These are phyloP conservation scores for Pangasianodon hypophthalmus DNA, from an alignment of 2,113 vertebrate species.

Conservation along the genomic window DNA sequence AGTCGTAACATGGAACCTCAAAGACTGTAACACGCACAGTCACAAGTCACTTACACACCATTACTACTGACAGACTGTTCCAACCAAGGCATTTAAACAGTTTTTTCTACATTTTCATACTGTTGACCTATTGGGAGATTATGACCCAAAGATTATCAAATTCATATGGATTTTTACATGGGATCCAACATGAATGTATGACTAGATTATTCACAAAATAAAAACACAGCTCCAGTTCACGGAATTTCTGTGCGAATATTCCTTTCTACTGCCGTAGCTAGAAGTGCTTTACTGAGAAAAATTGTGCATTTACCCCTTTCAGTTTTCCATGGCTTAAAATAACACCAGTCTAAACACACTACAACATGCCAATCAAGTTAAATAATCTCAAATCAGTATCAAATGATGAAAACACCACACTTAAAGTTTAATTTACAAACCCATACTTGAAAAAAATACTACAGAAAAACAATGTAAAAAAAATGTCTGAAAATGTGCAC, in stretches of 20 bases:
- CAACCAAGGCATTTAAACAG: not conserved
- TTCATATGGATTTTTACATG: not conserved
- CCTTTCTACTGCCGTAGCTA: not conserved
- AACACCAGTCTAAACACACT: slow-evolving; percentile 16
- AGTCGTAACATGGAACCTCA: not conserved
- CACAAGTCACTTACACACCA: not conserved
- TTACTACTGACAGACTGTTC: not conserved
- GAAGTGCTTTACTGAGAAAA: not conserved
- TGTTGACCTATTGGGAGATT: not conserved
- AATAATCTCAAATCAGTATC: slow-evolving; percentile 15
- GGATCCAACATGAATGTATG: not conserved
- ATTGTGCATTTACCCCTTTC: not conserved
- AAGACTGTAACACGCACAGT: slow-evolving; percentile 9
- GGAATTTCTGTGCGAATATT: not conserved
- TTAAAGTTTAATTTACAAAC: slow-evolving; percentile 27
- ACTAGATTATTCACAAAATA: not conserved
- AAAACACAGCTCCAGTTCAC: not conserved
- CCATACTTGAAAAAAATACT: not conserved
- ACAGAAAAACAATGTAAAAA: not conserved
- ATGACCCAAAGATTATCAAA: not conserved
- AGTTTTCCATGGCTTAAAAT: slow-evolving; percentile 3
- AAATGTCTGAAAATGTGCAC: not conserved
- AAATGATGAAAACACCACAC: not conserved
- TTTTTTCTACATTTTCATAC: not conserved
- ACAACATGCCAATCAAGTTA: not conserved